Percentiles rank a stretch among this genome's conserved stretches.
These are phyloP conservation scores for Kryptopterus vitreolus DNA, from an alignment of 2,797 vertebrate genomes.

Conservation along the genomic window DNA sequence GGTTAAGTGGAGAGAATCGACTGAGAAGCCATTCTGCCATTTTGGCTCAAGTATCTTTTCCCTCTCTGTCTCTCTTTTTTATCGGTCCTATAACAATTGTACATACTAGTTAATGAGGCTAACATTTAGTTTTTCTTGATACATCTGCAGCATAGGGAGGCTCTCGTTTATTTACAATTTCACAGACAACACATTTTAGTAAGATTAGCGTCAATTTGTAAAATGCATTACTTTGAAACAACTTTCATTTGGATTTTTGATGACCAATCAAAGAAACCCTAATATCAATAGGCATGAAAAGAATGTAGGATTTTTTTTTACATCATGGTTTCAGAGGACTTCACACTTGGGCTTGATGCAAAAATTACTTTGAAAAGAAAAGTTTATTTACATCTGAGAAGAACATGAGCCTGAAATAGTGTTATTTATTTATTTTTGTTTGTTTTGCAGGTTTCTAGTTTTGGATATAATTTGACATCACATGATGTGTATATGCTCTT, in stretches of 20 bases:
- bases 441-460: not conserved
- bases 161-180: not conserved
- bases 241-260: not conserved
- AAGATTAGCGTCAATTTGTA: not conserved
- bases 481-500: not conserved
- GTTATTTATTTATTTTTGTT: conserved; percentile 5
- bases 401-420: not conserved
- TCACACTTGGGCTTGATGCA: not conserved
- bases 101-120: not conserved
- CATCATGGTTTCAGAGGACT: not conserved
- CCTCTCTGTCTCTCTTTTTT: conserved; percentile 21
- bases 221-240: not conserved
- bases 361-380: not conserved
- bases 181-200: not conserved
- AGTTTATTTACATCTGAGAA: not conserved
- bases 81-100: conserved; percentile 12
- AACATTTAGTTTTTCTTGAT: not conserved
- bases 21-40: conserved; percentile 63
- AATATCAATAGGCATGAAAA: not conserved
- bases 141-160: not conserved
- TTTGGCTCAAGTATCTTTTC: conserved; percentile 46
- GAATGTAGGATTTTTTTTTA: not conserved
- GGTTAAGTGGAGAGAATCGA: conserved; percentile 80
- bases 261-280: not conserved
- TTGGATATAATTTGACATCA: not conserved